Evolutionary conservation across 2,113 vertebrate genomes (phyloP).

Genomic region (Fulmarus glacialis): DNA sequence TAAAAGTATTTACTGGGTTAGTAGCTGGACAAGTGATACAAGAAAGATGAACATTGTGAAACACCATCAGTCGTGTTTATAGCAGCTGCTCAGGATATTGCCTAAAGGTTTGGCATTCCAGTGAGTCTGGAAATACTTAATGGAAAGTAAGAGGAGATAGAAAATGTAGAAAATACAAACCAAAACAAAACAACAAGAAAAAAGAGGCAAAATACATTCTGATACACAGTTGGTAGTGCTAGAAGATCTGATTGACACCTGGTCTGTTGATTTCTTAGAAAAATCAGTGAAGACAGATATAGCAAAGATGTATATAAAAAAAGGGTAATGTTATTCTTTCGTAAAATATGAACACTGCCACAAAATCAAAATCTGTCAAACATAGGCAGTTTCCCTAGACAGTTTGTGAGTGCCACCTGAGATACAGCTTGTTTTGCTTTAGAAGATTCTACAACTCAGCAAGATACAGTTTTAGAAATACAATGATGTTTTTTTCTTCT

Average conservation of each 20-base stretch:
- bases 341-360: not conserved
- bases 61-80: not conserved
- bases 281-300: not conserved
- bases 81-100: not conserved
- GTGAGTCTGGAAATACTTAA: not conserved
- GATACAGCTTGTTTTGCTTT: not conserved
- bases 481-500: not conserved
- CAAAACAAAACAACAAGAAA: not conserved
- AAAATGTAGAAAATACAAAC: not conserved
- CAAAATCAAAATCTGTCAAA: not conserved
- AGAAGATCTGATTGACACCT: not conserved
- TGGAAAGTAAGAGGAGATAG: not conserved
- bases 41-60: not conserved
- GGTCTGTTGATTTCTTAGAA: not conserved
- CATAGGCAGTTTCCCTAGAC: not conserved
- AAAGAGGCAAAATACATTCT: not conserved
- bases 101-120: not conserved
- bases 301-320: not conserved
- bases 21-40: not conserved
- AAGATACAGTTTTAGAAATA: not conserved
- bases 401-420: not conserved
- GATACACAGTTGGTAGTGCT: not conserved
- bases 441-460: not conserved
- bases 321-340: not conserved
- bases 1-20: not conserved